A percentile compares a stretch with the other conserved stretches of the same genome.
Conservation (phyloP, 2,888 invertebrate genomes). For the Apomyelois bistriatella region DNA sequence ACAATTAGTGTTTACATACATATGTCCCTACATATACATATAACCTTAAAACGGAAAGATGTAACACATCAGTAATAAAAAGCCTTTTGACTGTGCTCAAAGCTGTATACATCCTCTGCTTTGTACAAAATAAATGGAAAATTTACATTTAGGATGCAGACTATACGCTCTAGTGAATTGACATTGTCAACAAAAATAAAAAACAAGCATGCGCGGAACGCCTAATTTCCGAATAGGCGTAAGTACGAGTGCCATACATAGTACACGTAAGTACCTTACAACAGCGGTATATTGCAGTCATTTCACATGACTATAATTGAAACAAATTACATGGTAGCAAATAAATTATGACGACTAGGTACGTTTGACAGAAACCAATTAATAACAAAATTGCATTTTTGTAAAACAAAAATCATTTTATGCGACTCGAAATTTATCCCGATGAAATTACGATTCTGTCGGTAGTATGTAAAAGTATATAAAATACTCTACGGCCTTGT, state of each 20-base stretch:
- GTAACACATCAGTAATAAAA: neutral
- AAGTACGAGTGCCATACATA: neutral
- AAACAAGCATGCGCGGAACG: neutral
- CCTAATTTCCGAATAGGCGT: neutral
- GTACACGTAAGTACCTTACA: neutral
- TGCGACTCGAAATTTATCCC: too few relatives aligned
- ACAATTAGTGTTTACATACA: too few relatives aligned
- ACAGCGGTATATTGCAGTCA: constrained; percentile 1
- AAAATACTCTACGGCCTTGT: too few relatives aligned
- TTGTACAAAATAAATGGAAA: neutral
- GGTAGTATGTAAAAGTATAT: too few relatives aligned
- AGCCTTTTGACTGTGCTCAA: neutral
- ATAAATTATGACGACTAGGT: neutral
- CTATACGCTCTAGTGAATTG: constrained; percentile 2
- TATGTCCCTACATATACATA: too few relatives aligned
- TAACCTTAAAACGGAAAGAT: neutral
- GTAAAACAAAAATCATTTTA: too few relatives aligned
- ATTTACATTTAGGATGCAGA: constrained; percentile 6
- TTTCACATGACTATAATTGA: neutral
- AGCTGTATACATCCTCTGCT: constrained; percentile 4
- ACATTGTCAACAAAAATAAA: constrained; percentile 6
- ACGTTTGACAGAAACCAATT: neutral
- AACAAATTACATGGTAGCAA: neutral
- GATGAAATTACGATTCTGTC: too few relatives aligned
- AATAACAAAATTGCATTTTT: too few relatives aligned